Evolutionary conservation across 2,113 vertebrate species (phyloP), one percentile per base, ranked within the genome.

Genomic region (Thunnus thynnus): DNA sequence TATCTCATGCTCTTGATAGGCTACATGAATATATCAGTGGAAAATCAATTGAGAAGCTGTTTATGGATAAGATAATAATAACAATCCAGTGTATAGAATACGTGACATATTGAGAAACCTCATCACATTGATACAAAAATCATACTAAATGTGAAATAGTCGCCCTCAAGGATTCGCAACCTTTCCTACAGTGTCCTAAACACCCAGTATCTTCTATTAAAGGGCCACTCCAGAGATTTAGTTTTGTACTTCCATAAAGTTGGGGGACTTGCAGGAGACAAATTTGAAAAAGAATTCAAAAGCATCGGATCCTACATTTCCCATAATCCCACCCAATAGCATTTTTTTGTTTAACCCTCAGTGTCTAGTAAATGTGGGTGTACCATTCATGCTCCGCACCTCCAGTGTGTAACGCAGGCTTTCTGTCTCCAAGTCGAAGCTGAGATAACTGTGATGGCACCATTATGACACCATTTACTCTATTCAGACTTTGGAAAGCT

Each of bases 311-410:
- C 7, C 9, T 41, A 9, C 6, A 41, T 41, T 41, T 41, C 9
- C 7, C 6, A 9, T 41, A 41, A 41, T 41, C 5, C 36, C 8
- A 41, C 8, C 36, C 36, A 41, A 41, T 41, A 7, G 7, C 36
- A 41, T 9, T 41, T 41, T 22, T 41, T 9, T 41, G 36, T 41
- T 41, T 2, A 41, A 41, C 36, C 36, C 7, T 41, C 7, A 41
- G 0, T 56, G 22, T 3, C 6, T 4, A 2, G 0, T 14, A 16
- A n/a, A 44, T 22, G 7, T n/a, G 11, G 1, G 2, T 3, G 0
- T 27, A 41, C 7, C 7, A 2, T 57, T 27, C n/a, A 27, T 20
- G 22, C 18, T 56, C 50, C 10, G 9, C 47, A 5, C 14, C 41
- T 30, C 16, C 16, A 32, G 32, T 8, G 0, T 69, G 20, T 61